Evolutionary conservation across 2,113 vertebrate species (phyloP).

Genomic region (Cavia porcellus): DNA sequence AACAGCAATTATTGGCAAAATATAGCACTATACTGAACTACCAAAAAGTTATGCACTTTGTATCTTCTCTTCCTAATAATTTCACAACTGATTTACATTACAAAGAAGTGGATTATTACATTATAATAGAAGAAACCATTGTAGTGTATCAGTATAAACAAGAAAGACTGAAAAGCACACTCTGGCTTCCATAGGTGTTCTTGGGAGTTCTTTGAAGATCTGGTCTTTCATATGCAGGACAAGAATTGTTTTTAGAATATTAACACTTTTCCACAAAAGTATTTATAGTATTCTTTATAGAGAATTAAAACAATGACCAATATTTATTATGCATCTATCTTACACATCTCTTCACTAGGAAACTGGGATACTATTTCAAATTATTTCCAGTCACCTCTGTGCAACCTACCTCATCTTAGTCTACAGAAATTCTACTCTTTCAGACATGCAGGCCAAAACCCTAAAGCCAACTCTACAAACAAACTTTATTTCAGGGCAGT

Average conservation of each 20-base stretch:
- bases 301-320: constrained; percentile 10
- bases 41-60: not conserved
- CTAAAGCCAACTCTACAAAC: not conserved
- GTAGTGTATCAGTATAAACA: not conserved
- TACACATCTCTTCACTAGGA: not conserved
- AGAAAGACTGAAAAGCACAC: not conserved
- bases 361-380: not conserved
- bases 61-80: not conserved
- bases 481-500: not conserved
- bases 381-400: not conserved
- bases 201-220: not conserved
- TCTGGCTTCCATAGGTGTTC: not conserved
- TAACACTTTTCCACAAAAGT: not conserved
- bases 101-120: not conserved
- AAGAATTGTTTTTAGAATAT: not conserved
- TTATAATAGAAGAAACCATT: not conserved
- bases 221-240: not conserved
- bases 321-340: not conserved
- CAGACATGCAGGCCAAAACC: not conserved
- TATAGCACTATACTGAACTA: not conserved
- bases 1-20: constrained; percentile 34
- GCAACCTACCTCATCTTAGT: not conserved
- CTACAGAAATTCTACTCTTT: not conserved
- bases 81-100: not conserved
- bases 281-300: not conserved